Evolutionary conservation across 2,113 vertebrate species (phyloP).

Genomic region (Phalacrocorax pelagicus): DNA sequence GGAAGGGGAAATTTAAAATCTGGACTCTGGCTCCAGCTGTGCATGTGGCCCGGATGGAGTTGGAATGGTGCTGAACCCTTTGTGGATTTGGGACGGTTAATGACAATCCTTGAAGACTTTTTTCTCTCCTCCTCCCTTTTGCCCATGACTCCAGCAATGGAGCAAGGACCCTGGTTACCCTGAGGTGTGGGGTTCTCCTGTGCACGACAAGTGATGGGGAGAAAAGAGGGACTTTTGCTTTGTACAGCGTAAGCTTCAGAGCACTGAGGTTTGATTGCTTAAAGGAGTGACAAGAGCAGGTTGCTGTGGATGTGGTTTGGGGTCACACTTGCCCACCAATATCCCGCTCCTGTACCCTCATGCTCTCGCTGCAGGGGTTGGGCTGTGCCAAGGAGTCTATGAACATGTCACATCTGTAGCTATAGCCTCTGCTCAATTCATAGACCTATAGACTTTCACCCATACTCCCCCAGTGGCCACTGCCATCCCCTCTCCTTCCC

Average conservation of each 20-base stretch:
- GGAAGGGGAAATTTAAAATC: not conserved
- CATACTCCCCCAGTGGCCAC: not conserved
- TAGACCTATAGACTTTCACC: not conserved
- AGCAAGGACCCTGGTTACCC: not conserved
- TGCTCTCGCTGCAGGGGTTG: not conserved
- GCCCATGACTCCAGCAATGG: not conserved
- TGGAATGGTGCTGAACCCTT: not conserved
- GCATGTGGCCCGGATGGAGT: no score
- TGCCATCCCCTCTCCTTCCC: not conserved
- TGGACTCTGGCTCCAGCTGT: not conserved
- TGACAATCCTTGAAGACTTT: not conserved
- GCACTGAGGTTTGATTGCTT: not conserved
- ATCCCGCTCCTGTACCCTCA: not conserved
- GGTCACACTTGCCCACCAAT: not conserved
- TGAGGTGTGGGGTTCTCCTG: not conserved
- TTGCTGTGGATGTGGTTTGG: not conserved
- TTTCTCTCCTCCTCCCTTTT: not conserved
- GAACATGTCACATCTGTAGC: accelerated
- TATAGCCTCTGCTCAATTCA: not conserved
- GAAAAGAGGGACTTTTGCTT: not conserved
- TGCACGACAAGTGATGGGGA: not conserved
- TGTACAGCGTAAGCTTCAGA: not conserved
- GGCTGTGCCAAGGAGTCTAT: not conserved
- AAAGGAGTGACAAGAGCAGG: not conserved
- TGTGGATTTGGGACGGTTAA: not conserved